Base-by-base conservation (phyloP, 2,797 vertebrate species). In the Arremon brunneinucha region DNA sequence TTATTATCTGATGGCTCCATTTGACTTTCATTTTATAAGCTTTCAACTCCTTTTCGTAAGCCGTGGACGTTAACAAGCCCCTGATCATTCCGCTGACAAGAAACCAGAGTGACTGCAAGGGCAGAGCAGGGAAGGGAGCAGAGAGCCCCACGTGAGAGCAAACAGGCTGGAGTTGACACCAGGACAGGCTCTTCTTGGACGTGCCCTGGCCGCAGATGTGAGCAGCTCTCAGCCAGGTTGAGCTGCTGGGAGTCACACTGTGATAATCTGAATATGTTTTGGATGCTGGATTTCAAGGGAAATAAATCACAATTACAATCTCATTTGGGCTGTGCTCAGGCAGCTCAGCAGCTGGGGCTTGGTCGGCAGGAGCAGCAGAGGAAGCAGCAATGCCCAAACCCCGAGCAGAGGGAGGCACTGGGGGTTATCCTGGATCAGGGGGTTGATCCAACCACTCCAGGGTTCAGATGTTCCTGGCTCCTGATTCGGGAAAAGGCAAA, bases 1-100 rank as follows among this genome's bases (percentile, higher is more conserved):
- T 26, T 62, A 74, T 80, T 96, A 97, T 97, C 96, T 95, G 96
- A 97, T 97, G 92, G 89, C 93, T 97, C 93, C 96, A 56, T 96
- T 95, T 97, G 96, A 96, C 96, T 97, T 96, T 76, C 89, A 83
- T 95, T 96, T 96, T 94, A 89, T 46, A 94, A 88, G 89, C 95
- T 95, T 96, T 96, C 94, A 95, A 70, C 60, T 93, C 63, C 77
- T 92, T 85, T 94, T 76, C 50, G 93, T 93, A 96, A 96, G 35
- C 24, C 3, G 0, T 1, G 93, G 91, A 76, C 87, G 69, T 90
- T 72, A 80, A 91, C 94, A 84, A 94, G 84, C 13, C 80, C 47
- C 79, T 16, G 95, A 95, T 95, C 76, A 44, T 62, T 86, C 52
- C 83, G 19, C 46, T 76, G 95, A 94, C 92, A 94, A 80, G 89